Evolutionary conservation across 2,797 vertebrate species (phyloP), one percentile per base, ranked within the genome.

Genomic region (Lutjanus argentimaculatus): DNA sequence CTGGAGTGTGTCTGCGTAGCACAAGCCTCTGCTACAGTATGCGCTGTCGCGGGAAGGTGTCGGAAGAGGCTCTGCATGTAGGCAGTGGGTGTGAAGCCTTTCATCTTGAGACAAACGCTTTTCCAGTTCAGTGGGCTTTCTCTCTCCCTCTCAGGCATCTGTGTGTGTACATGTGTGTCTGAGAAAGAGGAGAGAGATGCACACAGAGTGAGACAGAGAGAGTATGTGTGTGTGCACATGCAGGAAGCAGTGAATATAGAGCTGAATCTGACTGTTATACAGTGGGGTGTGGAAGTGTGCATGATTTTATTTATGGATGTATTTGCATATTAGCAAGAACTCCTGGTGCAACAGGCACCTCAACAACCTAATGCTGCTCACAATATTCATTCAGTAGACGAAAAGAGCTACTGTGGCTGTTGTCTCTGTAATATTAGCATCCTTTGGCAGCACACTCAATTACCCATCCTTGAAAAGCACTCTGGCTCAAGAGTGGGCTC

Each of bases 51-150:
- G 89, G 93, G 92, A 95, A 96, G 94, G 95, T 96, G 95, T 95
- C 91, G 93, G 93, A 91, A 94, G 92, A 91, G 81, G 88, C 91
- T 93, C 88, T 89, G 92, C 92, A 93, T 95, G 96, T 95, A 95
- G 95, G 95, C 95, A 94, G 94, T 90, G 95, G 93, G 95, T 95
- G 95, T 95, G 95, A 96, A 95, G 94, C 93, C 95, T 96, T 96
- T 96, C 93, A 96, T 96, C 94, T 96, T 88, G 88, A 96, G 92
- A 95, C 92, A 94, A 95, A 95, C 53, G 95, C 90, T 95, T 94
- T 95, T 94, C 92, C 89, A 93, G 88, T 94, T 96, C 89, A 93
- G 88, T 76, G 84, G 89, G 92, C 84, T 92, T 85, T 87, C 77
- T 88, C 83, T 87, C 75, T 82, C 72, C 85, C 72, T 82, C 82